These are phyloP conservation scores for Maniola hyperantus DNA, from an alignment of 2,888 invertebrate species.

Conservation along the genomic window DNA sequence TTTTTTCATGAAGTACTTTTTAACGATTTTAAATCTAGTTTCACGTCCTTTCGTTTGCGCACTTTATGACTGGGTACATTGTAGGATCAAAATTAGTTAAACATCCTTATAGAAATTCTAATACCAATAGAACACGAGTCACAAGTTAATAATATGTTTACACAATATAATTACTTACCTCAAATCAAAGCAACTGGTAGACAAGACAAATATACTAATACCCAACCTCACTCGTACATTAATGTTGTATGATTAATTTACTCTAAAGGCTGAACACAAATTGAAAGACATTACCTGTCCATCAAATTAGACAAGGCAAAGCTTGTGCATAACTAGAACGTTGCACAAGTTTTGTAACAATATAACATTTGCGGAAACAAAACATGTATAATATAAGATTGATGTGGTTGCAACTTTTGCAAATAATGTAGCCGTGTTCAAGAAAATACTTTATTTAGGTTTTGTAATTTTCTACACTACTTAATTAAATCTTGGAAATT, in stretches of 20 bases:
- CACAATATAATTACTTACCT: background rate
- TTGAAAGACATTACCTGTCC: slow-evolving; percentile 16
- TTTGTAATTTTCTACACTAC: too few relatives aligned
- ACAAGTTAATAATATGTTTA: too few relatives aligned
- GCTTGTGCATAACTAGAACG: slow-evolving; percentile 8
- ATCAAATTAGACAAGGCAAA: slow-evolving; percentile 11
- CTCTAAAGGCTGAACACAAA: slow-evolving; percentile 8
- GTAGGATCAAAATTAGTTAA: too few relatives aligned
- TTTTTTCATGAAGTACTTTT: too few relatives aligned
- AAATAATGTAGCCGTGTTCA: background rate
- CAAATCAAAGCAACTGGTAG: background rate
- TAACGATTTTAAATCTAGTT: too few relatives aligned
- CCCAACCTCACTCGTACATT: slow-evolving; percentile 18
- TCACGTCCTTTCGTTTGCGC: too few relatives aligned
- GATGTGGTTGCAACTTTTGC: background rate
- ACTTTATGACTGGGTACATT: too few relatives aligned
- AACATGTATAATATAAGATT: background rate
- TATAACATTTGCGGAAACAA: background rate
- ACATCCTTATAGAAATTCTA: too few relatives aligned
- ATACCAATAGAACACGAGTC: too few relatives aligned
- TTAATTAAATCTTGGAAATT: too few relatives aligned
- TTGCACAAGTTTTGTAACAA: background rate
- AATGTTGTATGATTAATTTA: slow-evolving; percentile 19
- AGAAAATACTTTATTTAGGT: background rate
- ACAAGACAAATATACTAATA: slow-evolving; percentile 5